phyloP scores from a whole-genome alignment of 2,113 vertebrate species.

The Macaca mulatta region DNA sequence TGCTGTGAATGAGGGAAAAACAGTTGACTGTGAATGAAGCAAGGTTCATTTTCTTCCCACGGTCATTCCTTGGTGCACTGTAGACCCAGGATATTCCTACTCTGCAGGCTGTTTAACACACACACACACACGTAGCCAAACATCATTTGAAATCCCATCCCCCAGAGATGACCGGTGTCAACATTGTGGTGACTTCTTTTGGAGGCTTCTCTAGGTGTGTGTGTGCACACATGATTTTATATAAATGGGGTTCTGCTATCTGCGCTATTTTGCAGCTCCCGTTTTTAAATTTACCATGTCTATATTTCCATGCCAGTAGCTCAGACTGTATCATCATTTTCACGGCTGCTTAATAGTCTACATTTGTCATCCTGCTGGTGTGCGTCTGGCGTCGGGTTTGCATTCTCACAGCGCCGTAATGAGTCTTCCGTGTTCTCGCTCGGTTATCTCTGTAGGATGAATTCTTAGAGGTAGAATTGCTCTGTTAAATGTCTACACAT shows the following conservation, averaged over 20 bases:
- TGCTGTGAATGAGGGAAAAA: neutral
- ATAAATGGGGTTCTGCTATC: rapidly evolving
- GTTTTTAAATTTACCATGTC: neutral
- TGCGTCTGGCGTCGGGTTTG: rapidly evolving
- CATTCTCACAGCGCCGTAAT: rapidly evolving
- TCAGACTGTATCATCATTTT: rapidly evolving
- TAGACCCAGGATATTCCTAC: neutral
- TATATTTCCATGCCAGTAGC: rapidly evolving
- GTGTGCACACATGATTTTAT: neutral
- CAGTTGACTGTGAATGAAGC: neutral
- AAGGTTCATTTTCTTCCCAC: neutral
- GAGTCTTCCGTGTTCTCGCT: no score
- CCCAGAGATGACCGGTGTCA: rapidly evolving
- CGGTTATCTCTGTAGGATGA: neutral
- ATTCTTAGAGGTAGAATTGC: neutral
- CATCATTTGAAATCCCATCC: neutral
- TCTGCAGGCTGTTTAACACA: no score
- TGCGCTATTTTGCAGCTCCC: no score
- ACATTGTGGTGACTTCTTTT: rapidly evolving
- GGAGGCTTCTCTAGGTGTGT: rapidly evolving
- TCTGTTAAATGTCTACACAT: neutral
- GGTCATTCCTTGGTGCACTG: neutral
- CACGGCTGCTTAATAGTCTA: rapidly evolving
- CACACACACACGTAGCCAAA: rapidly evolving
- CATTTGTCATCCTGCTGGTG: neutral